phyloP scores from a whole-genome alignment of 2,888 invertebrate species.

The Platycnemis pennipes region DNA sequence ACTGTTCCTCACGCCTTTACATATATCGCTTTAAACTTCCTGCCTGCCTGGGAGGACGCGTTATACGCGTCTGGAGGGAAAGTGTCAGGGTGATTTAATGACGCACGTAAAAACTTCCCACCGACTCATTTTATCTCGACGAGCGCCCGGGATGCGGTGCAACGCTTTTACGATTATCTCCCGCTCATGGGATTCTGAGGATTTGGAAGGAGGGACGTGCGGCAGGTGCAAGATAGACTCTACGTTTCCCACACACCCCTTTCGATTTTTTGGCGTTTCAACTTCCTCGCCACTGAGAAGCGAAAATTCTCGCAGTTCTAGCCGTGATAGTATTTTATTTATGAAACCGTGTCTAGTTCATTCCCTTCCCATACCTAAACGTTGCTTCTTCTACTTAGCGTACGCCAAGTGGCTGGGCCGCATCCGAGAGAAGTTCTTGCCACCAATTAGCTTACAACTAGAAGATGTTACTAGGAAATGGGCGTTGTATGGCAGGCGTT shows the following conservation, averaged over 20 bases:
- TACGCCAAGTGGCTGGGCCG: too few species aligned
- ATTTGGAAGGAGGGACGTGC: not conserved
- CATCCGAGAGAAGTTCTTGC: too few species aligned
- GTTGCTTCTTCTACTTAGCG: too few species aligned
- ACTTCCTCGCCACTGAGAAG: not conserved
- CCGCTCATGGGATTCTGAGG: not conserved
- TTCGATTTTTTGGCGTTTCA: not conserved
- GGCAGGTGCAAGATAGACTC: not conserved
- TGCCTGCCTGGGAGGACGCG: not conserved
- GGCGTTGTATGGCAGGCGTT: too few species aligned
- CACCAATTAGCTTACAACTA: too few species aligned
- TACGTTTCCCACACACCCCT: not conserved
- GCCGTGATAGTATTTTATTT: not conserved
- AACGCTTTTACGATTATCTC: conserved; percentile 11
- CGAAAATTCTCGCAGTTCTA: not conserved
- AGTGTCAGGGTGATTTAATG: conserved; percentile 30
- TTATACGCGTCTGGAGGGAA: not conserved
- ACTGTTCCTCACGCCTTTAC: not conserved
- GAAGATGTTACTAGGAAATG: too few species aligned
- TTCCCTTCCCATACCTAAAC: not conserved
- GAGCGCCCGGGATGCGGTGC: not conserved
- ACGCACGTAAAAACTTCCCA: not conserved
- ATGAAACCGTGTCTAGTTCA: not conserved
- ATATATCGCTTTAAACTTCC: not conserved
- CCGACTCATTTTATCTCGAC: not conserved